Evolutionary conservation across 1,140 invertebrate genomes (phyloP).

Genomic region (Drosophila albomicans): DNA sequence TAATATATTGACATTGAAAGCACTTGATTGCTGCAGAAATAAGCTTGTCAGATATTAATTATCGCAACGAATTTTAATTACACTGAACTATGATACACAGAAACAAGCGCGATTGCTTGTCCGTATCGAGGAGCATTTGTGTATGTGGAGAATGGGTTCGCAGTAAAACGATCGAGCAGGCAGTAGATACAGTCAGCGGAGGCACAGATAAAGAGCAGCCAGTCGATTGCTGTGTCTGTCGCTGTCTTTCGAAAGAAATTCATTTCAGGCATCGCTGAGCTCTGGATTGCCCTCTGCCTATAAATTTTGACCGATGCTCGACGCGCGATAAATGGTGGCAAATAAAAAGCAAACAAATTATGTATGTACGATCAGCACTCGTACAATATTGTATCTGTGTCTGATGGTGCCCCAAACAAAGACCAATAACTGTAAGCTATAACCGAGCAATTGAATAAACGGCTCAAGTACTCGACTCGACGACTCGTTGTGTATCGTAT

Average conservation of each 20-base stretch:
- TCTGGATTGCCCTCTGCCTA: conserved; percentile 57
- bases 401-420: conserved; percentile 40
- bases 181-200: conserved; percentile 4
- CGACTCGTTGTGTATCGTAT: conserved; percentile 25
- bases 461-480: conserved; percentile 18
- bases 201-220: conserved; percentile 45
- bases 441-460: conserved; percentile 43
- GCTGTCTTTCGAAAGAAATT: conserved; percentile 56
- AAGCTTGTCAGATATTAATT: conserved; percentile 78
- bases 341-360: conserved; percentile 54
- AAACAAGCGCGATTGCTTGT: conserved; percentile 33
- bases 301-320: conserved; percentile 65
- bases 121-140: conserved; percentile 1
- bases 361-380: conserved; percentile 7
- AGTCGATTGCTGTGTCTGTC: conserved; percentile 8
- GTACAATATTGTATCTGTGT: conserved; percentile 24
- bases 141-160: conserved; percentile 38
- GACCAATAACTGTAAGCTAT: conserved; percentile 51
- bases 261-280: conserved; percentile 73
- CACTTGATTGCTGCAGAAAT: conserved; percentile 69
- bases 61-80: conserved; percentile 80
- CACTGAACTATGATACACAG: conserved; percentile 46
- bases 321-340: conserved; percentile 58
- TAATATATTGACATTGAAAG: conserved; percentile 60
- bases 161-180: conserved; percentile 56